Percentiles rank a stretch among this genome's conserved stretches.
These are phyloP conservation scores for Linnaemya tessellans DNA, from an alignment of 2,888 invertebrate species.

Conservation along the genomic window DNA sequence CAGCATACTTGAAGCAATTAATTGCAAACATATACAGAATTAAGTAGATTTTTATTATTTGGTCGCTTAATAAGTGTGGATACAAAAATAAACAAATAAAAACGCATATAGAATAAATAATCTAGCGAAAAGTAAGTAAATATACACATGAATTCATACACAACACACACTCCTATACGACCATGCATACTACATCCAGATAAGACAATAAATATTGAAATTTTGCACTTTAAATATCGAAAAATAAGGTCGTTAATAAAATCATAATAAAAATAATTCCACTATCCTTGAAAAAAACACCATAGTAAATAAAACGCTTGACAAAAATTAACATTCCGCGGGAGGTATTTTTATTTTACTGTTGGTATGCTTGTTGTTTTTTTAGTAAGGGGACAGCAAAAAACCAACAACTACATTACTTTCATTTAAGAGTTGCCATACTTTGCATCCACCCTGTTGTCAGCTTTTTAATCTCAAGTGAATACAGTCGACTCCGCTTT, in stretches of 20 bases:
- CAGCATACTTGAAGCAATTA: neutral
- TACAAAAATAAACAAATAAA: constrained; percentile 5
- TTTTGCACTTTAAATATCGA: constrained; percentile 28
- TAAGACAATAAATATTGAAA: neutral
- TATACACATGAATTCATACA: neutral
- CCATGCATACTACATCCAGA: no score
- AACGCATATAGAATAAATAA: constrained; percentile 25
- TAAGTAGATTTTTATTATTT: constrained; percentile 24
- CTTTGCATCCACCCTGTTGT: neutral
- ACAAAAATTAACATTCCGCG: neutral
- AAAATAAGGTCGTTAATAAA: constrained; percentile 25
- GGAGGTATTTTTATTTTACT: neutral
- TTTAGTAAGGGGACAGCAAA: neutral
- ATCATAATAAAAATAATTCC: constrained; percentile 16
- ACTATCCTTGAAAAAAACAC: constrained; percentile 28
- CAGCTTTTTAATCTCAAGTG: neutral
- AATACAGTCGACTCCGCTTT: no score
- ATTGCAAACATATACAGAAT: neutral
- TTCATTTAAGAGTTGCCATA: neutral
- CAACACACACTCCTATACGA: no score
- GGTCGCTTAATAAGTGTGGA: neutral
- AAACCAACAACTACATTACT: neutral
- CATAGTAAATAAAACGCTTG: neutral
- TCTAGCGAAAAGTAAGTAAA: neutral
- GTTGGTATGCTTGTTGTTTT: neutral